Evolutionary conservation across 2,888 invertebrate genomes (phyloP).

Genomic region (Brachylomia viminalis): DNA sequence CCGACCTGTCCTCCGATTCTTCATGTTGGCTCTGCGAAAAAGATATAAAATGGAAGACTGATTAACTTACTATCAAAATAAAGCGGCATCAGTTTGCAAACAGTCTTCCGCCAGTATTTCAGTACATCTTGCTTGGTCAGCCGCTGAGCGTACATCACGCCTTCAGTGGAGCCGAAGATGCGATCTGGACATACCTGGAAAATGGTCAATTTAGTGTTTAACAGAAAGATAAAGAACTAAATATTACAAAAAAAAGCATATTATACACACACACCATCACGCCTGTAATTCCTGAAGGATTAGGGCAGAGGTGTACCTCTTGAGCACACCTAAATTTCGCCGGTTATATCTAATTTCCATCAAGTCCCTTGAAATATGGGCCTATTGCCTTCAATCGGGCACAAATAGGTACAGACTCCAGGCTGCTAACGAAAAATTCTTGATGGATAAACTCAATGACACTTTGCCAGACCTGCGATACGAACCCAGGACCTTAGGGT

Average conservation of each 20-base stretch:
- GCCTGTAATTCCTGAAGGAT: background rate
- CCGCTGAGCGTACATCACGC: conserved; percentile 91
- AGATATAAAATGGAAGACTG: background rate
- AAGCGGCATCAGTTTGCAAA: conserved; percentile 91
- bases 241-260: too few relatives aligned
- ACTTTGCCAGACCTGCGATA: background rate
- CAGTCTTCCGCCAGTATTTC: conserved; percentile 92
- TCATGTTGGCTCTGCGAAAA: background rate
- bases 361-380: background rate
- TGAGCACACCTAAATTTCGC: background rate
- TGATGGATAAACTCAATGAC: background rate
- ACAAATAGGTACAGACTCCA: background rate
- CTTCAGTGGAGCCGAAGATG: conserved; percentile 92
- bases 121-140: conserved; percentile 90
- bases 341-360: background rate
- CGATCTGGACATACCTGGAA: conserved; percentile 89
- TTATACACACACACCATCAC: background rate
- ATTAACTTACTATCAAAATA: conserved; percentile 87
- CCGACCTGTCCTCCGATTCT: background rate
- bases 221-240: too few relatives aligned
- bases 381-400: background rate
- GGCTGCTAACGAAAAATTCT: background rate
- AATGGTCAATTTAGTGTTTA: background rate
- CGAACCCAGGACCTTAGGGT: background rate
- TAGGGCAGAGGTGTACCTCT: background rate